Base-by-base conservation (phyloP, 2,113 vertebrate species). In the Lamprotornis superbus region DNA sequence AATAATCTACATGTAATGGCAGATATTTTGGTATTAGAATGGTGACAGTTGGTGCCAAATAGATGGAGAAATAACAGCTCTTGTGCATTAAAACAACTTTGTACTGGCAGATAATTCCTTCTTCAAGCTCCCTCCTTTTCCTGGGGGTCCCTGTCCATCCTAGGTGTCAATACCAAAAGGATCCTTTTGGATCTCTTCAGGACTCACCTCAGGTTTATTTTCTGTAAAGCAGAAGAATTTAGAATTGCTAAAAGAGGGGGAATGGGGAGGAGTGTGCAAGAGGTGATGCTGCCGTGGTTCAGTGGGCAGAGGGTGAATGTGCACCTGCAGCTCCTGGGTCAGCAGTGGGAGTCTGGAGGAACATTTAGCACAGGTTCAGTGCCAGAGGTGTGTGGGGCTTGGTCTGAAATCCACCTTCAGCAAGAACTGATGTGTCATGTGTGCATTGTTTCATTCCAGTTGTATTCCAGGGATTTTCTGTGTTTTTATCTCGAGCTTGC, bases 221-320 rank as follows among this genome's bases (percentile, higher is more conserved):
- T 70, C 23, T 77, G 46, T 30, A 6, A 5, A 22, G 44, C 33
- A 59, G 21, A 57, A 55, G 7, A 42, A 55, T 63, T 46, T 6
- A 67, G 39, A 75, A 31, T 63, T 81, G 73, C 12, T 21, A 6
- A 17, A 27, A 50, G 40, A 24, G 20, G 22, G 24, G 39, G 23
- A 22, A 49, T 7, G 42, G 13, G 55, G 33, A 24, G 55, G 47
- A 44, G 56, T 4, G 12, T 35, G 68, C 28, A 16, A 9, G 49
- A n/a, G 59, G 7, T 69, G 15, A 19, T 21, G 65, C n/a, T 67
- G 1, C 75, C 5, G 0, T 0, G 5, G 67, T 12, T 49, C 19
- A 33, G 25, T 15, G 71, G 65, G 28, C 53, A 28, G 37, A 33
- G 74, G 61, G 31, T 17, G 9, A 10, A 2, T 44, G 55, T 47